A percentile compares a stretch with the other conserved stretches of the same genome.
Evolutionary conservation across 2,113 vertebrate species (phyloP).

Genomic region (Nibea albiflora): DNA sequence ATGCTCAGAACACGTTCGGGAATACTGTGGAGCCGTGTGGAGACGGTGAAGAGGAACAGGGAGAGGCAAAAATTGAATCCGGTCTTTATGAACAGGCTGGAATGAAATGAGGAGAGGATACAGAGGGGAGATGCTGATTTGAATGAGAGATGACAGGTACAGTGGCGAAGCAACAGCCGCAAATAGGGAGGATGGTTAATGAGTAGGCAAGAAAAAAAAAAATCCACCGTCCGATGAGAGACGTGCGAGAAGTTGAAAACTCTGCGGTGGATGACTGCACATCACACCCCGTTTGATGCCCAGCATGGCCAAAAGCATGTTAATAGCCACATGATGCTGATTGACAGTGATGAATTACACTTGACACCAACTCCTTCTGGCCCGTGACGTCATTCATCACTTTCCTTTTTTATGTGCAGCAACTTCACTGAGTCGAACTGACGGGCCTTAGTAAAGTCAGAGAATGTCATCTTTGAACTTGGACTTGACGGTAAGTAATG

Average conservation of each 20-base stretch:
- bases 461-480: constrained; percentile 71
- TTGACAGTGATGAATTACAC: constrained; percentile 52
- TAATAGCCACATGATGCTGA: constrained; percentile 47
- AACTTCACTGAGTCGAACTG: constrained; percentile 39
- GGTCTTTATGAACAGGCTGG: constrained; percentile 33
- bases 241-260: constrained; percentile 31
- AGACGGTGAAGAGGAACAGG: constrained; percentile 13
- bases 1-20: constrained; percentile 30
- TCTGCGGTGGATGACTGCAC: constrained; percentile 22
- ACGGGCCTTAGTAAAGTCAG: constrained; percentile 49
- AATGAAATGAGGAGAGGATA: constrained; percentile 44
- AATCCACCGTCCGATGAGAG: constrained; percentile 14
- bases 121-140: constrained; percentile 63
- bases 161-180: constrained; percentile 45
- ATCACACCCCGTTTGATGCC: constrained; percentile 40
- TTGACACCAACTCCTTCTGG: constrained; percentile 55
- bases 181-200: constrained; percentile 61
- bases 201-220: constrained; percentile 52
- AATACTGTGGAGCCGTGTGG: constrained; percentile 30
- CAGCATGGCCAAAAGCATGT: constrained; percentile 30
- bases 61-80: constrained; percentile 21
- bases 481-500: constrained; percentile 67
- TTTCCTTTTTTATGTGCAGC: constrained; percentile 4
- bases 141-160: constrained; percentile 72
- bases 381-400: constrained; percentile 34